Evolutionary conservation across 2,113 vertebrate genomes (phyloP), one percentile per base, ranked within the genome.

Genomic region (Macquaria australasica): DNA sequence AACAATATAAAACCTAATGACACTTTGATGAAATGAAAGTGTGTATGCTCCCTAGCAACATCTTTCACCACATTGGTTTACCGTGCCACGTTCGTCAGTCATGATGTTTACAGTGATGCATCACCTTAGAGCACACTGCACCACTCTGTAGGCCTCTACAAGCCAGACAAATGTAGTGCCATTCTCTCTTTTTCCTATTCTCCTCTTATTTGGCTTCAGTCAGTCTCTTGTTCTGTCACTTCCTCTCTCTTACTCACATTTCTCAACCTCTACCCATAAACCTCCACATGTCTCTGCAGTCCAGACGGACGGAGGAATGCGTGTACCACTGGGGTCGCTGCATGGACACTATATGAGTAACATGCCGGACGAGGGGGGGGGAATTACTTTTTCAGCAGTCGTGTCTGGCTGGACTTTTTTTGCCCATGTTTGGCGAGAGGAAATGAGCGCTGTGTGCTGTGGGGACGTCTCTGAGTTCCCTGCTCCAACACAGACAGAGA

Each of bases 351-450:
- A 62, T 79, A 82, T 91, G 80, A 90, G 84, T 77, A 87, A 90
- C 81, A 83, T 66, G 45, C 59, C 15, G 76, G 70, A 76, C 50
- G 16, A n/a, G 53, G 53, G 14, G 37, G 39, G 48, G 48, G 15
- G 23, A 48, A 37, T 48, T 6, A 73, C 70, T 89, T 85, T 87
- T 90, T 91, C 84, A 84, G 60, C 53, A 79, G 59, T 75, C n/a
- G 63, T 43, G 55, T 86, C 88, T 88, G 88, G 72, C 84, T 88
- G 76, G 83, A 88, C 64, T 83, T 87, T 75, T 93, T 93, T 91
- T 93, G 85, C 79, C 94, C 89, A 91, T 93, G 88, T 92, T 93
- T 93, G 90, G 92, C 56, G 25, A 91, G 45, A 92, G 91, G 92
- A 94, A 93, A 94, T 90, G 90, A 93, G 77, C 16, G 31, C 64